Conservation (phyloP, 2,888 invertebrate genomes). For the Platycheirus albimanus region DNA sequence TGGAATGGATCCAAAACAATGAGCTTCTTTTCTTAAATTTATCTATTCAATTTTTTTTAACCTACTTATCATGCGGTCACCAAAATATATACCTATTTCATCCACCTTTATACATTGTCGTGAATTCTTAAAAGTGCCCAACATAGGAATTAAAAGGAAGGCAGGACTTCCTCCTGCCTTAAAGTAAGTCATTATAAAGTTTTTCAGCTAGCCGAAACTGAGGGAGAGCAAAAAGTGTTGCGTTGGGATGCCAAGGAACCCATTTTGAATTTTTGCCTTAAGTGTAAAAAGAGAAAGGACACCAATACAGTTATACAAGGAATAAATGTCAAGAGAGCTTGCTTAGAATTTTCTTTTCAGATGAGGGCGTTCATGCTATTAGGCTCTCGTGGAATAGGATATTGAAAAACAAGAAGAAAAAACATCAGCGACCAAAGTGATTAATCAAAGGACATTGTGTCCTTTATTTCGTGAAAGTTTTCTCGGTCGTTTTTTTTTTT, state of each 20-base stretch:
- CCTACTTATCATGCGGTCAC: conserved; percentile 62
- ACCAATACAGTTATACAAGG: conserved; percentile 32
- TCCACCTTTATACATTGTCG: conserved; percentile 37
- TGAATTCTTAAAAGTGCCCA: conserved; percentile 63
- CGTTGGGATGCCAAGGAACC: conserved; percentile 57
- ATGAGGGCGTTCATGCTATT: conserved; percentile 57
- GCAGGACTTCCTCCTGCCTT: conserved; percentile 43
- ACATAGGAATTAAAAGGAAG: conserved; percentile 54
- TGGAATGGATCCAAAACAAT: conserved; percentile 18
- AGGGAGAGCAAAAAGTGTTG: conserved; percentile 69
- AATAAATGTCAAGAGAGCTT: conserved; percentile 52
- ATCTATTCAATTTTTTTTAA: conserved; percentile 59
- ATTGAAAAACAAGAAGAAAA: conserved; percentile 59
- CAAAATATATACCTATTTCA: conserved; percentile 39
- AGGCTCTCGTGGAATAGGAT: conserved; percentile 53
- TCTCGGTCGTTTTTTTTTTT: conserved; percentile 7
- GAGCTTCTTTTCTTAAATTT: conserved; percentile 42
- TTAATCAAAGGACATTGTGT: conserved; percentile 73
- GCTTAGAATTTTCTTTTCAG: conserved; percentile 12
- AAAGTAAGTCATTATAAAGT: conserved; percentile 64
- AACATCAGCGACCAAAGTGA: conserved; percentile 71
- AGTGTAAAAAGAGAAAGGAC: conserved; percentile 37
- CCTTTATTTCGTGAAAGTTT: conserved; percentile 67
- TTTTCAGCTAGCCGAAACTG: conserved; percentile 45
- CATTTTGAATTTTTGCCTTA: conserved; percentile 68